phyloP scores from a whole-genome alignment of 2,113 vertebrate genomes.

The Larimichthys polyactis region DNA sequence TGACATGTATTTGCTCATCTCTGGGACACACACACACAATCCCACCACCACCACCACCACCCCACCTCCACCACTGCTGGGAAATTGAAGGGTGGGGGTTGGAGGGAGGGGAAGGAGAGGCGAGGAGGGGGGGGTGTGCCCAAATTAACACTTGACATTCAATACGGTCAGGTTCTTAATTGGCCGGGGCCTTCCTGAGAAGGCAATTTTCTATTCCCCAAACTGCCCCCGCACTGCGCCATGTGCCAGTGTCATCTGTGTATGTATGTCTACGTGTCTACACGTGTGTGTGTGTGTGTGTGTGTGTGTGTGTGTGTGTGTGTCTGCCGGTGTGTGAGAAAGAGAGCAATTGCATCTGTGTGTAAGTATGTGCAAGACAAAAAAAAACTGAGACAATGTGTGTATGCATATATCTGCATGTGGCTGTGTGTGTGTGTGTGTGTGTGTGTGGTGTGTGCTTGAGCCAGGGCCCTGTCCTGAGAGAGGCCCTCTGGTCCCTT shows the following conservation, averaged over 20 bases:
- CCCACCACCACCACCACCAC: background rate
- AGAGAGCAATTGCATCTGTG: constrained; percentile 61
- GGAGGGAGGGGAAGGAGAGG: constrained; percentile 78
- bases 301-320: constrained; percentile 43
- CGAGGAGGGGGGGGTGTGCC: constrained; percentile 90
- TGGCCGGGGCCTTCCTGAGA: constrained; percentile 99
- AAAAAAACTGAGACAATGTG: constrained; percentile 67
- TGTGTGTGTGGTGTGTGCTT: constrained; percentile 61
- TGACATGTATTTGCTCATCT: constrained; percentile 99
- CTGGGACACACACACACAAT: constrained; percentile 78
- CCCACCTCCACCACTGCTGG: constrained; percentile 62
- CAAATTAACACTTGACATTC: constrained; percentile 99
- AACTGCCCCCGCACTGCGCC: constrained; percentile 93
- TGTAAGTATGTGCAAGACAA: constrained; percentile 71
- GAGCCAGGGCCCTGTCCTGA: constrained; percentile 72
- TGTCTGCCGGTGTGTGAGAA: constrained; percentile 30
- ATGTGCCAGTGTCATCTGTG: constrained; percentile 85
- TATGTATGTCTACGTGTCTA: constrained; percentile 55
- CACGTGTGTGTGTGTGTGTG: constrained; percentile 38
- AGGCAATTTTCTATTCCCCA: constrained; percentile 99
- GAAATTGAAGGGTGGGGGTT: constrained; percentile 76
- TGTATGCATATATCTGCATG: constrained; percentile 56
- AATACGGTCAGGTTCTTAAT: constrained; percentile 99
- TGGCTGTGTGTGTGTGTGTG: constrained; percentile 44
- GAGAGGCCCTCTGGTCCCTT: constrained; percentile 87